A percentile compares a stretch with the other conserved stretches of the same genome.
phyloP scores from a whole-genome alignment of 1,140 invertebrate species.

The Drosophila kurseongensis region DNA sequence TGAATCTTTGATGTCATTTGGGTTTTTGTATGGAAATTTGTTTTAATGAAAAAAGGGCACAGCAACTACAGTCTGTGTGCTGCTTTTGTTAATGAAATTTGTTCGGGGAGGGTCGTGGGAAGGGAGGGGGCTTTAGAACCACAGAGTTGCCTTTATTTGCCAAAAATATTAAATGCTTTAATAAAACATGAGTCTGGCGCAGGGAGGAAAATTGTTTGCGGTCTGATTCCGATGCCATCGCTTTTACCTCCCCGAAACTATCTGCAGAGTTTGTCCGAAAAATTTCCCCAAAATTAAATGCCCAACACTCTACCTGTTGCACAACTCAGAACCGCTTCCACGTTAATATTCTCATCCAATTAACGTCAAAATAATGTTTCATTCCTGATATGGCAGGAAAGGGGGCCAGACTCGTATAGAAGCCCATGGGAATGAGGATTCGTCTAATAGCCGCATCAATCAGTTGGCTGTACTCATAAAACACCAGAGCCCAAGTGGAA shows the following conservation, averaged over 20 bases:
- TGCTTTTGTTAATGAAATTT: constrained; percentile 77
- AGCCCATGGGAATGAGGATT: constrained; percentile 48
- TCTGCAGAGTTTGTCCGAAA: constrained; percentile 35
- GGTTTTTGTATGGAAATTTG: constrained; percentile 74
- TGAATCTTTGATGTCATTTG: constrained; percentile 82
- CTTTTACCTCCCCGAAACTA: too few relatives aligned
- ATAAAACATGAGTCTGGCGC: constrained; percentile 58
- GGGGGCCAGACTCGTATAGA: constrained; percentile 4
- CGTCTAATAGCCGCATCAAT: constrained; percentile 79
- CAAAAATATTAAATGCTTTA: constrained; percentile 76
- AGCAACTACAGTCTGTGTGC: constrained; percentile 44
- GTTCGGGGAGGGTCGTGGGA: neutral
- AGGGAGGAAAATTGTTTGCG: constrained; percentile 18
- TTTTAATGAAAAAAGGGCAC: constrained; percentile 73
- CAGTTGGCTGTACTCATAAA: constrained; percentile 72
- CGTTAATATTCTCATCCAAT: constrained; percentile 51
- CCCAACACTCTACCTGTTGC: constrained; percentile 35
- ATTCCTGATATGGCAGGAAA: constrained; percentile 13
- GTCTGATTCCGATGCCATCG: constrained; percentile 7
- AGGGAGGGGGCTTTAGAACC: neutral
- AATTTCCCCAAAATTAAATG: constrained; percentile 62
- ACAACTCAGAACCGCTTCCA: neutral
- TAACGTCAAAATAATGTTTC: constrained; percentile 70
- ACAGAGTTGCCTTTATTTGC: constrained; percentile 61
- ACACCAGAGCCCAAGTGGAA: constrained; percentile 66